phyloP scores from a whole-genome alignment of 2,113 vertebrate species.

The Eurystomus gularis region DNA sequence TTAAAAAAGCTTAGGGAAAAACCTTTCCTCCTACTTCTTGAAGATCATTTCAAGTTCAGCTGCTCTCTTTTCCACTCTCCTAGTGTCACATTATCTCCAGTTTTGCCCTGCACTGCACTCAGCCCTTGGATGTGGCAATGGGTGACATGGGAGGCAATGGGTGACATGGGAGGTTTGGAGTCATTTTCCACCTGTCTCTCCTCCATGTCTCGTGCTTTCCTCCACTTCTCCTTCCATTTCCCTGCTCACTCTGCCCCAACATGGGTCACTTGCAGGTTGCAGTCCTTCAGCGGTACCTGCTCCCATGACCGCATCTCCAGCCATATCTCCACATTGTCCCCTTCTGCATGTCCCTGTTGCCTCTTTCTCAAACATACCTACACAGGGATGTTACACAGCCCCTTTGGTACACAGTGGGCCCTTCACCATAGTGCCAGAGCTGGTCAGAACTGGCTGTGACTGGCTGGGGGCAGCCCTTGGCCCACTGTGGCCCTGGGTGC shows the following conservation, averaged over 20 bases:
- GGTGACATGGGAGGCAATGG: not conserved
- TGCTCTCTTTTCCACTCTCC: not conserved
- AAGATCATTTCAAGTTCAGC: not conserved
- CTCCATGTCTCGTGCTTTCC: not conserved
- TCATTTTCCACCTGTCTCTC: not conserved
- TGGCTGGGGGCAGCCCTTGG: too few relatives aligned
- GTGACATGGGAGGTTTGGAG: too few relatives aligned
- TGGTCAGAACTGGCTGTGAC: not conserved
- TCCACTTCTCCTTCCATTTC: not conserved
- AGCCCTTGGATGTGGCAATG: not conserved
- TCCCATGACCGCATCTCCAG: not conserved
- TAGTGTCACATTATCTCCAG: not conserved
- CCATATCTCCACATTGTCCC: not conserved
- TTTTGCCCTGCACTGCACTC: not conserved
- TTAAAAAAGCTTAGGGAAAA: not conserved
- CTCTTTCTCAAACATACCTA: not conserved
- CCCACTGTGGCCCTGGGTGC: rapidly evolving
- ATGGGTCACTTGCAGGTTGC: not conserved
- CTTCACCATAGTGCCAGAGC: not conserved
- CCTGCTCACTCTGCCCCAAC: not conserved
- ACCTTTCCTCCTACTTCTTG: not conserved
- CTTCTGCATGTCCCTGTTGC: not conserved
- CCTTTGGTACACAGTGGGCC: rapidly evolving
- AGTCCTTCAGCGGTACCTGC: not conserved
- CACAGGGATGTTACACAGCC: not conserved